Base-by-base conservation (phyloP, 2,113 vertebrate species). In the Pterocles orientalis region DNA sequence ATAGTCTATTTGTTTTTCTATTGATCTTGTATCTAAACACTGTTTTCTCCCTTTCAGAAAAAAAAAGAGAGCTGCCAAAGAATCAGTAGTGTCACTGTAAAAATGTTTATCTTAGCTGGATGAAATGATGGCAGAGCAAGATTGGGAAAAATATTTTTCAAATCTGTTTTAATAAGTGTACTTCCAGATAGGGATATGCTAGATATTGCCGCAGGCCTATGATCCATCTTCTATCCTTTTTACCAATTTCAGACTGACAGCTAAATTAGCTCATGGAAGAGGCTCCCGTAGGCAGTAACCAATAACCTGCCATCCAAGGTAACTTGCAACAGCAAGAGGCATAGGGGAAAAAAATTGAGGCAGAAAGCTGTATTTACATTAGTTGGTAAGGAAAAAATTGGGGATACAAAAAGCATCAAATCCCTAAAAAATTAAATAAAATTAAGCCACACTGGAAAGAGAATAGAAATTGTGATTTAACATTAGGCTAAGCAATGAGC, bases 241-340 rank as follows among this genome's bases (percentile, higher is more conserved):
- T 96, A 88, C 94, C 96, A 96, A 96, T 96, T 97, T 87, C 93
- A 97, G 96, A 97, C 89, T 97, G 97, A 98, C 97, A 98, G 97
- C 94, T 98, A 96, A 98, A 97, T 98, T 97, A 97, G 96, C 91
- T 95, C 95, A 89, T 86, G 96, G 96, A 96, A 97, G 95, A 97
- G 88, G 86, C 86, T 98, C 96, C 97, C 95, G 82, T 96, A 97
- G 94, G 94, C 97, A 96, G 90, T 94, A 82, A 88, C 92, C 94
- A 95, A 95, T 95, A 95, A 88, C 91, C 93, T 96, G 92, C 96
- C 94, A 97, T 89, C 92, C 95, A 97, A 97, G 95, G 94, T 94
- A 96, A 94, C 96, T 39, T 94, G 91, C 87, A 95, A 95, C 47
- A 90, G 90, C 81, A 31, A 92, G 94, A 95, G 72, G 75, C 86